phyloP scores from a whole-genome alignment of 2,113 vertebrate genomes.

The Osmerus mordax region DNA sequence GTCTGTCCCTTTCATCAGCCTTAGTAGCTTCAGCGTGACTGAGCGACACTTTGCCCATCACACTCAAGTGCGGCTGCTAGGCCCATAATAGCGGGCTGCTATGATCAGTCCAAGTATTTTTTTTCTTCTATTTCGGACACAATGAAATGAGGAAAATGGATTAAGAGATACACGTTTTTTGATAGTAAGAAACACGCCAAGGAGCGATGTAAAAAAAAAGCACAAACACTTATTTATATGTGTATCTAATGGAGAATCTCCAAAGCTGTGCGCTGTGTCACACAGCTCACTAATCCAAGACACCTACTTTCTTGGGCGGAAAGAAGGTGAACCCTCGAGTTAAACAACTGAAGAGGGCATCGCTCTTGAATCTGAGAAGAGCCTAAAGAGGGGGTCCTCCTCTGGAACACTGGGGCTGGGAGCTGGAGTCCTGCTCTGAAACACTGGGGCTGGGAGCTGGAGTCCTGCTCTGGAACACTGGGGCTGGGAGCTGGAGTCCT shows the following conservation, averaged over 20 bases:
- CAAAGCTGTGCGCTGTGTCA: too few species aligned
- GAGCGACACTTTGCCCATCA: conserved; percentile 57
- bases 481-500: conserved; percentile 43
- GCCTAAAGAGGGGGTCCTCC: not conserved
- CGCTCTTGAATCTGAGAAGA: too few species aligned
- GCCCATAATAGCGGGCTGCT: conserved; percentile 32
- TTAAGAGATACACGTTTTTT: conserved; percentile 15
- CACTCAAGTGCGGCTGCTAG: conserved; percentile 50
- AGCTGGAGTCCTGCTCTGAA: too few species aligned
- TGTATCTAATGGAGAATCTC: too few species aligned
- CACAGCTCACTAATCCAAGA: too few species aligned
- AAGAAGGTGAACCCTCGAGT: too few species aligned
- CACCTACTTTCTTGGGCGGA: too few species aligned
- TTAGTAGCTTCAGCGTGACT: conserved; percentile 46
- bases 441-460: conserved; percentile 25
- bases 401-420: conserved; percentile 20
- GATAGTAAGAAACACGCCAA: too few species aligned
- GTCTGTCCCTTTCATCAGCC: conserved; percentile 57
- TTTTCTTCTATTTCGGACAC: conserved; percentile 22
- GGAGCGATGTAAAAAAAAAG: too few species aligned
- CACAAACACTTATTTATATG: too few species aligned
- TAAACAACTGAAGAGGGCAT: too few species aligned
- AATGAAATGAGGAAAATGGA: conserved; percentile 33
- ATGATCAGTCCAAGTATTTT: conserved; percentile 21
- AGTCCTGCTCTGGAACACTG: not conserved